phyloP scores from a whole-genome alignment of 2,888 invertebrate genomes.

The Leptinotarsa rubiginosa region DNA sequence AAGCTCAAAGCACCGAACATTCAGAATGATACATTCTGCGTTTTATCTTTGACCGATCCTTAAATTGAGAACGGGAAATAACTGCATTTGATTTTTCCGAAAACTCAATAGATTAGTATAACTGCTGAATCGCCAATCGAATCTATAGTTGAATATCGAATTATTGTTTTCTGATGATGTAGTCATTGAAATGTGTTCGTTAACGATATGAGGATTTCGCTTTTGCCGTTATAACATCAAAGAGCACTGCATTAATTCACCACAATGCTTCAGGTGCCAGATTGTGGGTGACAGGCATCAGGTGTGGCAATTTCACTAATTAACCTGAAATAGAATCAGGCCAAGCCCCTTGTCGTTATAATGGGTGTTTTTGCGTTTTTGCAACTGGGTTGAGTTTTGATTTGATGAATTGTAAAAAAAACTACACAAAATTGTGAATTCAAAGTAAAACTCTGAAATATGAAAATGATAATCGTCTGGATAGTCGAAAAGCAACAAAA shows the following conservation, averaged over 20 bases:
- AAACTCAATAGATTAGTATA: too few relatives aligned
- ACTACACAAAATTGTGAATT: too few relatives aligned
- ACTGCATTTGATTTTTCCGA: too few relatives aligned
- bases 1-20: background rate
- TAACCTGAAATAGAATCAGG: background rate
- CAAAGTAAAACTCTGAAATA: too few relatives aligned
- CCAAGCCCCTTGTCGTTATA: background rate
- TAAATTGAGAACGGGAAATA: too few relatives aligned
- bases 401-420: too few relatives aligned
- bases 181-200: background rate
- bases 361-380: background rate
- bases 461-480: too few relatives aligned
- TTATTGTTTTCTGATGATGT: background rate
- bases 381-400: too few relatives aligned
- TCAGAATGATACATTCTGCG: background rate
- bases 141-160: background rate
- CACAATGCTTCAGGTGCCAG: background rate
- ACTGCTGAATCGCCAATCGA: background rate
- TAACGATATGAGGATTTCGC: background rate
- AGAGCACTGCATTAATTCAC: slow-evolving; percentile 1
- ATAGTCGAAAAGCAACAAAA: too few relatives aligned
- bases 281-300: slow-evolving; percentile 5
- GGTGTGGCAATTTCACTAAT: slow-evolving; percentile 9
- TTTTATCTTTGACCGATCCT: background rate
- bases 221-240: background rate